These are phyloP conservation scores for Stegana nigrithorax DNA, from an alignment of 2,888 invertebrate species.

Conservation along the genomic window DNA sequence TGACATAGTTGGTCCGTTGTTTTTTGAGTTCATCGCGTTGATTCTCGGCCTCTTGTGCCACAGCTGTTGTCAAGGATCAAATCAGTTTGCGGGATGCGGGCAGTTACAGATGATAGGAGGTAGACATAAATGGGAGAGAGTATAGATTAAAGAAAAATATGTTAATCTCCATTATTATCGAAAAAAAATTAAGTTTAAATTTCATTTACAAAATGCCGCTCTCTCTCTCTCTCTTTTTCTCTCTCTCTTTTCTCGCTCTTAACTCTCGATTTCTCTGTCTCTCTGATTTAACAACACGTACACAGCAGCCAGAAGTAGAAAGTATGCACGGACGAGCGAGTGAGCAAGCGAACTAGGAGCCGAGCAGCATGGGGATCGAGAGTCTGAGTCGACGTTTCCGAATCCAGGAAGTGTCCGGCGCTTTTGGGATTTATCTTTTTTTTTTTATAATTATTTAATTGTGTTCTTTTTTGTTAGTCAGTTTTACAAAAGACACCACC, in stretches of 20 bases:
- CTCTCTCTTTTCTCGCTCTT: background rate
- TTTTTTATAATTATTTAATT: background rate
- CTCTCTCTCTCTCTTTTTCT: background rate
- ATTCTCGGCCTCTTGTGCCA: slow-evolving; percentile 84
- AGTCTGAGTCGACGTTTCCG: too few species aligned
- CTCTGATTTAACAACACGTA: background rate
- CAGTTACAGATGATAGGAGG: too few species aligned
- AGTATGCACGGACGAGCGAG: background rate
- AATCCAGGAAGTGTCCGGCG: too few species aligned
- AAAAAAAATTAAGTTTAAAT: slow-evolving; percentile 44
- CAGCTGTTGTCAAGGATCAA: slow-evolving; percentile 69
- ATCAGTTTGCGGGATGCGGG: too few species aligned
- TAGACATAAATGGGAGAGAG: background rate
- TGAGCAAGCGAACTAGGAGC: too few species aligned
- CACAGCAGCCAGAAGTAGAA: background rate
- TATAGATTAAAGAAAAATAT: slow-evolving; percentile 1
- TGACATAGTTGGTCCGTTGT: slow-evolving; percentile 85
- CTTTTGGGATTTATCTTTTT: background rate
- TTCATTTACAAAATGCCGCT: slow-evolving; percentile 59
- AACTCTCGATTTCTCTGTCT: background rate
- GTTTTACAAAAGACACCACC: background rate
- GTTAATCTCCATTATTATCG: slow-evolving; percentile 1
- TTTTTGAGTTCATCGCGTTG: slow-evolving; percentile 84
- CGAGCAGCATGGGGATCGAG: too few species aligned
- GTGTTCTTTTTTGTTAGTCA: background rate